These are phyloP conservation scores for Lasiurus cinereus DNA, from an alignment of 2,113 vertebrate species.

Conservation along the genomic window DNA sequence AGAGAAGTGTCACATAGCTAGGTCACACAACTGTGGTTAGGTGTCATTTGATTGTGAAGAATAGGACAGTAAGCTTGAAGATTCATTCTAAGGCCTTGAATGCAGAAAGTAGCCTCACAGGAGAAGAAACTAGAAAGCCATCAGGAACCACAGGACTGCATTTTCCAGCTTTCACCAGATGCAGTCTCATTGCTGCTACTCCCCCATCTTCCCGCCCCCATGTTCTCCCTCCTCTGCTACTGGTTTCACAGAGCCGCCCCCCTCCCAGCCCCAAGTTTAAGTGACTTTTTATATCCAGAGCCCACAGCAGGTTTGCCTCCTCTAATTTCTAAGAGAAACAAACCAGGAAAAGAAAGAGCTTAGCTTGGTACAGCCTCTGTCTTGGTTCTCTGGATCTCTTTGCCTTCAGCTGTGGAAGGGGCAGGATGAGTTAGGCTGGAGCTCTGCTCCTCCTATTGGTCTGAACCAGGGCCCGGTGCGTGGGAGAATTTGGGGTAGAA, in stretches of 20 bases:
- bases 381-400: neutral
- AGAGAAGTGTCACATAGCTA: neutral
- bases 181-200: too few species aligned
- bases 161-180: neutral
- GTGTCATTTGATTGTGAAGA: neutral
- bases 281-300: neutral
- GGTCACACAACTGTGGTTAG: neutral
- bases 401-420: neutral
- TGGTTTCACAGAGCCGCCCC: neutral
- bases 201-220: too few species aligned
- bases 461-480: neutral
- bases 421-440: rapidly evolving
- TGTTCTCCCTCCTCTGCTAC: neutral
- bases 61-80: neutral
- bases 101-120: neutral
- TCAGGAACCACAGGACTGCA: neutral
- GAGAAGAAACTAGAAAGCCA: neutral
- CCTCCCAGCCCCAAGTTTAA: neutral
- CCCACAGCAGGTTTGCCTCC: neutral
- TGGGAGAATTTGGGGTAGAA: neutral
- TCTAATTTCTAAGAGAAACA: neutral
- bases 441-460: neutral
- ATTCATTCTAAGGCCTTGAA: neutral
- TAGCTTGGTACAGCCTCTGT: neutral
- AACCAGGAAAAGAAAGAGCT: neutral